Percentiles rank a stretch among this genome's conserved stretches.
phyloP scores from a whole-genome alignment of 2,113 vertebrate species.

The Henicopernis longicauda region DNA sequence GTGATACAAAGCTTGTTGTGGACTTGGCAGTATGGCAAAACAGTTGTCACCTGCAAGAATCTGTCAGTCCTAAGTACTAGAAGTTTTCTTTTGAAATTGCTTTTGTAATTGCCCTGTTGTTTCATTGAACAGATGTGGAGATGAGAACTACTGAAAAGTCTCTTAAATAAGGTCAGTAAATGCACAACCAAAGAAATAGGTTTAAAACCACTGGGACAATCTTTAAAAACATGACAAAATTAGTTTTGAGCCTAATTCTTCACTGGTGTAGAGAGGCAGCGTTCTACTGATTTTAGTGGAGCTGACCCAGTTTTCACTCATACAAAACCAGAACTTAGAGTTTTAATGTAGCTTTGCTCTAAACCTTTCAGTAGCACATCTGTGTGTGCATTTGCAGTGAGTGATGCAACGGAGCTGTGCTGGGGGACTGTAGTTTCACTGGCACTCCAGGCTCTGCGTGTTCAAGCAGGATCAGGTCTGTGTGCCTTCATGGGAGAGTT shows the following conservation, averaged over 20 bases:
- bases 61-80: not conserved
- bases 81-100: not conserved
- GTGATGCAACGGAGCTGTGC: accelerated
- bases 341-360: not conserved
- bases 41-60: conserved; percentile 50
- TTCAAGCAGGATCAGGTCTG: not conserved
- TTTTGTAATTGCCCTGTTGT: conserved; percentile 4
- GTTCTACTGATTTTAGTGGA: not conserved
- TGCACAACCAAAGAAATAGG: not conserved
- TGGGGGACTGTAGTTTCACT: accelerated
- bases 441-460: accelerated
- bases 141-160: not conserved
- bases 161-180: not conserved
- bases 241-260: not conserved
- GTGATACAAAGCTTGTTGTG: not conserved
- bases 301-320: not conserved
- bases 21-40: not conserved
- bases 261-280: not conserved
- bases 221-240: not conserved
- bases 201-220: not conserved
- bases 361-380: accelerated
- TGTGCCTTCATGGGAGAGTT: not conserved
- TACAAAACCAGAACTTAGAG: not conserved
- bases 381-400: not conserved
- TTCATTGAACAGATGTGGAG: not conserved